These are phyloP conservation scores for Sipha flava DNA, from an alignment of 1,140 invertebrate species.

Conservation along the genomic window DNA sequence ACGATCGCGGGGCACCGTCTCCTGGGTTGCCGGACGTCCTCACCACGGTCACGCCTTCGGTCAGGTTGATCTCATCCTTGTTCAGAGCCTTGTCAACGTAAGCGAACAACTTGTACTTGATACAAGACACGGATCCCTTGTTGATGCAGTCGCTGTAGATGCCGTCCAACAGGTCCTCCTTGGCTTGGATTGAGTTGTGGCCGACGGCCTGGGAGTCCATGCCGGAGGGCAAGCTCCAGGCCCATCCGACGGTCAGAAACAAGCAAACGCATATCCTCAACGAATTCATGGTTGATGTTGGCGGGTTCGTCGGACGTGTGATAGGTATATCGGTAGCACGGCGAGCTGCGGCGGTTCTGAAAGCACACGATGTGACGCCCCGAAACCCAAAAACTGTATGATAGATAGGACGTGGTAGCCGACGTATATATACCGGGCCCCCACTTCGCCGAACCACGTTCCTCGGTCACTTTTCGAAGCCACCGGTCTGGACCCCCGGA, in stretches of 20 bases:
- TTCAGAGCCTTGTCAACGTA: constrained; percentile 71
- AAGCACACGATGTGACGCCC: constrained; percentile 21
- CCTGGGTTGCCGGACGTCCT: constrained; percentile 50
- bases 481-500: constrained; percentile 26
- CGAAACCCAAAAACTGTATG: constrained; percentile 26
- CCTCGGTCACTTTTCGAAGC: constrained; percentile 5
- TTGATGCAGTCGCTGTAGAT: constrained; percentile 66
- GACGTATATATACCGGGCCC: constrained; percentile 20
- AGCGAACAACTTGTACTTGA: constrained; percentile 74
- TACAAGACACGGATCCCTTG: constrained; percentile 69
- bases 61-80: constrained; percentile 62
- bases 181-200: constrained; percentile 50
- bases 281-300: background rate
- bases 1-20: constrained; percentile 56
- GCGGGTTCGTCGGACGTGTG: background rate
- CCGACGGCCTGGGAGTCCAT: constrained; percentile 34
- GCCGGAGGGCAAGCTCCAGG: background rate
- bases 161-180: constrained; percentile 65
- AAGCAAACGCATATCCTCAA: constrained; percentile 6
- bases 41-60: constrained; percentile 72
- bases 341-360: background rate
- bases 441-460: background rate
- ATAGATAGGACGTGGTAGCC: background rate
- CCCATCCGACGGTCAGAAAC: background rate
- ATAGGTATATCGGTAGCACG: background rate